A percentile compares a stretch with the other conserved stretches of the same genome.
phyloP scores from a whole-genome alignment of 2,113 vertebrate species.

The Salvelinus sp. region DNA sequence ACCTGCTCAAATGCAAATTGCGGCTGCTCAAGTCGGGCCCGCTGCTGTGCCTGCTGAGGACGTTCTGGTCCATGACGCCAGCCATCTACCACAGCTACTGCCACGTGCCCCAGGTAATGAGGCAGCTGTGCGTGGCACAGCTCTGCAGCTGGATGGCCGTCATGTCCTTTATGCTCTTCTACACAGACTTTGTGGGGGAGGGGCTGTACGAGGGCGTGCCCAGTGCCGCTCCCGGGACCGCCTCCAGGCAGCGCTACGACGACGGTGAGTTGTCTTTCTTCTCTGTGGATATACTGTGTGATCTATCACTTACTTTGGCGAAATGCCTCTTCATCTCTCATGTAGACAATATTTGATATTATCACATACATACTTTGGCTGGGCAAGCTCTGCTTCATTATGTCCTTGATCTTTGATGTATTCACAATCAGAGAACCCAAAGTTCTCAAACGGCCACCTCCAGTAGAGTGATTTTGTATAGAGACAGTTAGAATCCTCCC shows the following conservation, averaged over 20 bases:
- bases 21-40: constrained; percentile 61
- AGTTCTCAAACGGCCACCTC: too few relatives aligned
- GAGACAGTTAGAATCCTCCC: background rate
- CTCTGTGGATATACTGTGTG: background rate
- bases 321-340: too few relatives aligned
- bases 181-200: constrained; percentile 81
- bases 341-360: too few relatives aligned
- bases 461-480: too few relatives aligned
- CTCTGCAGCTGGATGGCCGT: constrained; percentile 83
- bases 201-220: constrained; percentile 77
- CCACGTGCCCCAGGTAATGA: constrained; percentile 73
- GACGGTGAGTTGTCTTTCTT: constrained; percentile 67
- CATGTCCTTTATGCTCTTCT: constrained; percentile 82
- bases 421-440: too few relatives aligned
- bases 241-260: constrained; percentile 70
- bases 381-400: too few relatives aligned
- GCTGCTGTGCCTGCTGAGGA: constrained; percentile 71
- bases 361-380: too few relatives aligned
- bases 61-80: constrained; percentile 75
- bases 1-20: constrained; percentile 64
- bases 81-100: constrained; percentile 79
- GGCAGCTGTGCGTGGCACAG: constrained; percentile 75
- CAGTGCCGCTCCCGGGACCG: constrained; percentile 70
- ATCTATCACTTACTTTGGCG: too few relatives aligned
- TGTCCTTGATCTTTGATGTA: too few relatives aligned